phyloP scores from a whole-genome alignment of 2,888 invertebrate species.

The Helobdella robusta region DNA sequence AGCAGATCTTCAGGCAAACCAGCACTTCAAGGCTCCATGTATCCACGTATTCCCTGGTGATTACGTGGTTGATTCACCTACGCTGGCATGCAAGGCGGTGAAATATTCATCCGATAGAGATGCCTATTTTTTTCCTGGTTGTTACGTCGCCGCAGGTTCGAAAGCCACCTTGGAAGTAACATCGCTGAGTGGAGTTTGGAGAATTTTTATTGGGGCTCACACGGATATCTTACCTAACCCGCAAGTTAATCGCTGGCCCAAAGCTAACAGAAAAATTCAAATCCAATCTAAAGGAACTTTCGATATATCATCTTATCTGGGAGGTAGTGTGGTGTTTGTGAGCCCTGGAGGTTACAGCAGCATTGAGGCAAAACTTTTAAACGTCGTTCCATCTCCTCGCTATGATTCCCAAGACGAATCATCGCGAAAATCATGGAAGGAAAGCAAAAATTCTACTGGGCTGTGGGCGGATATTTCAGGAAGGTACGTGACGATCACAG shows the following conservation, averaged over 20 bases:
- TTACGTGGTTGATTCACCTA: slow-evolving; percentile 26
- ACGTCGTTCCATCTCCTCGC: slow-evolving; percentile 29
- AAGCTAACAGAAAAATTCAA: background rate
- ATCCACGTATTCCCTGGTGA: slow-evolving; percentile 35
- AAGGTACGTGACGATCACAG: slow-evolving; percentile 31
- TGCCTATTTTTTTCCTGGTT: slow-evolving; percentile 31
- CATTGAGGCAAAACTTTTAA: slow-evolving; percentile 18
- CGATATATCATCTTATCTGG: slow-evolving; percentile 20
- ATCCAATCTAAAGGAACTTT: background rate
- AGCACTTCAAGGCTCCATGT: slow-evolving; percentile 29
- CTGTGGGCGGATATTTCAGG: slow-evolving; percentile 36
- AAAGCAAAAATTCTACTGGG: slow-evolving; percentile 22
- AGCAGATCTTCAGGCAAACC: background rate
- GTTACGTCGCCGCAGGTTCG: slow-evolving; percentile 29
- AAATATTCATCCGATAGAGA: slow-evolving; percentile 22
- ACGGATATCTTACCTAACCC: slow-evolving; percentile 29
- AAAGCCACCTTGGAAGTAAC: slow-evolving; percentile 19
- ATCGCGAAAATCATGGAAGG: slow-evolving; percentile 21
- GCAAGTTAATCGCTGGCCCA: slow-evolving; percentile 29
- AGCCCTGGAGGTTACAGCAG: slow-evolving; percentile 12
- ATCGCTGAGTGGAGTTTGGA: slow-evolving; percentile 29
- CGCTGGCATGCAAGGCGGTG: slow-evolving; percentile 20
- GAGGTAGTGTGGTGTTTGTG: slow-evolving; percentile 29
- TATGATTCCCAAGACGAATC: slow-evolving; percentile 24
- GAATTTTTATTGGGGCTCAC: slow-evolving; percentile 34